Evolutionary conservation across 2,888 invertebrate species (phyloP).

Genomic region (Lepidochitona cinerea): DNA sequence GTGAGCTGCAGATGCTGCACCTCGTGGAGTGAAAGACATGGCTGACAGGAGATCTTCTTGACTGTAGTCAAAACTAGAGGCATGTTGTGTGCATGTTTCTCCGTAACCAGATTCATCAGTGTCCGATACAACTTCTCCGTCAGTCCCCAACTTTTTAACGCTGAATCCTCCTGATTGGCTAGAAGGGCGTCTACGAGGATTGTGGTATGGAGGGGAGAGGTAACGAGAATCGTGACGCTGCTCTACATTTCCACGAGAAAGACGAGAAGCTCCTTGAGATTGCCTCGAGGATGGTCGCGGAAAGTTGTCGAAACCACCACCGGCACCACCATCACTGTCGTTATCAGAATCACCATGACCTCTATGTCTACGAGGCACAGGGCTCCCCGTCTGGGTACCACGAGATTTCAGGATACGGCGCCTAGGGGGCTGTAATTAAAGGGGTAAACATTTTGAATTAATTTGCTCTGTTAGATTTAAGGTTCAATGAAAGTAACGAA

Average conservation of each 20-base stretch:
- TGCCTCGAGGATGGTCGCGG: not conserved
- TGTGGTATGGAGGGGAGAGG: not conserved
- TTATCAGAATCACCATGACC: not conserved
- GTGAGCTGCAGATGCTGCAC: not conserved
- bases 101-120: conserved; percentile 66
- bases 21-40: not conserved
- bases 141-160: not conserved
- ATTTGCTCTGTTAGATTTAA: no score
- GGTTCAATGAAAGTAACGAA: no score
- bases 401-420: not conserved
- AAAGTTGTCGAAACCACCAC: not conserved
- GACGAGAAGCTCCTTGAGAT: not conserved
- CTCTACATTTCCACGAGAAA: not conserved
- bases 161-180: not conserved
- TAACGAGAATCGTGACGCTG: not conserved
- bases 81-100: conserved; percentile 63
- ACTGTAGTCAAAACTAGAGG: conserved; percentile 56
- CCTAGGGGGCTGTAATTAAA: not conserved
- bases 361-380: not conserved
- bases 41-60: not conserved
- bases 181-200: not conserved
- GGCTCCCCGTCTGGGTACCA: not conserved
- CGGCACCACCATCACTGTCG: not conserved
- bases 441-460: no score
- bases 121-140: conserved; percentile 49